Conservation (phyloP, 2,113 vertebrate genomes). For the Pluvialis apricaria region DNA sequence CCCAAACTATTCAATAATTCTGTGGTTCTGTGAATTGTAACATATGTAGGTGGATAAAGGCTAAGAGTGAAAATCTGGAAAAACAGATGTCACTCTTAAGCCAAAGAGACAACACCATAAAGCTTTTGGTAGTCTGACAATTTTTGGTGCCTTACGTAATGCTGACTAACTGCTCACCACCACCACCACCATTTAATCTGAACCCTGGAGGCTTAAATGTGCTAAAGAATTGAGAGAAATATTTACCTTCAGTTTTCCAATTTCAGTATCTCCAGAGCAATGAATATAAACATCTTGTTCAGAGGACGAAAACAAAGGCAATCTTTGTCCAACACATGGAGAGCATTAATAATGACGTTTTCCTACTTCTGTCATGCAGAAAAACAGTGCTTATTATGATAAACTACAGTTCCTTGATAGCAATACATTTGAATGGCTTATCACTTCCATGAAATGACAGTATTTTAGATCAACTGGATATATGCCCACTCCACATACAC, state of each 20-base stretch:
- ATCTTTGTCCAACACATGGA: neutral
- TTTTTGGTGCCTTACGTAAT: neutral
- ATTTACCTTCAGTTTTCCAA: neutral
- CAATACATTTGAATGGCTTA: neutral
- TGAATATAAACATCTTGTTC: neutral
- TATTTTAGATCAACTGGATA: conserved; percentile 1
- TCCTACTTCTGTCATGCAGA: neutral
- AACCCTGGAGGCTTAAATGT: neutral
- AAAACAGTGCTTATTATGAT: neutral
- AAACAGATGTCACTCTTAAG: neutral
- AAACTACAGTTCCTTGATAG: neutral
- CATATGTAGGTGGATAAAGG: neutral
- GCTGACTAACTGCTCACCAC: neutral
- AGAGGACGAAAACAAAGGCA: neutral
- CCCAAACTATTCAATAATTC: neutral
- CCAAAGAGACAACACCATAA: neutral
- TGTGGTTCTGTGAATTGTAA: neutral
- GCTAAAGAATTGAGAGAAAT: neutral
- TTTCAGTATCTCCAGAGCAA: neutral
- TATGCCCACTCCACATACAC: neutral
- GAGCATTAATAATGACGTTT: neutral
- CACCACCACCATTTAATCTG: neutral
- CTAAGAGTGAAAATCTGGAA: neutral
- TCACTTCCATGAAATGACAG: neutral
- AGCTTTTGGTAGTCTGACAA: neutral